These are phyloP conservation scores for Typhlomys cinereus DNA, from an alignment of 2,113 vertebrate genomes.

Conservation along the genomic window DNA sequence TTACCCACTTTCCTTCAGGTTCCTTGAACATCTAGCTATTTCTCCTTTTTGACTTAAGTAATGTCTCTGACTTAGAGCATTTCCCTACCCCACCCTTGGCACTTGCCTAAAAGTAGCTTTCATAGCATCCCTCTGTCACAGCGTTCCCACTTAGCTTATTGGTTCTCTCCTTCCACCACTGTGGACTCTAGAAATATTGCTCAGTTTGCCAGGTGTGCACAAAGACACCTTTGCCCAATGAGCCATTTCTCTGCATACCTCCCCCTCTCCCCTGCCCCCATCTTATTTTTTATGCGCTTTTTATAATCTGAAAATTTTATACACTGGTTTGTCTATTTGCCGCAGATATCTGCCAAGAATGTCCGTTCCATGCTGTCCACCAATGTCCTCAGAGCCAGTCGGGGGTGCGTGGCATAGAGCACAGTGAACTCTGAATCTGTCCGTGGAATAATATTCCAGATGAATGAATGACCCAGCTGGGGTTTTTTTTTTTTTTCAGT, in stretches of 20 bases:
- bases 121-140: neutral
- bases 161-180: no score
- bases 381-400: neutral
- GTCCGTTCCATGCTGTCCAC: neutral
- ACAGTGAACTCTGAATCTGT: conserved; percentile 9
- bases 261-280: no score
- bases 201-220: no score
- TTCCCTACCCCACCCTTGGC: neutral
- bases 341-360: neutral
- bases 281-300: neutral
- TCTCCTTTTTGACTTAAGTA: neutral
- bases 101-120: neutral
- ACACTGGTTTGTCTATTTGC: neutral
- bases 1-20: neutral
- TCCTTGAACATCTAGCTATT: neutral
- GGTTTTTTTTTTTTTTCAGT: neutral
- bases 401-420: neutral
- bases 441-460: neutral
- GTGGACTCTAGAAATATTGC: no score
- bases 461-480: neutral
- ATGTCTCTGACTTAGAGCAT: neutral
- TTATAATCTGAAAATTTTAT: neutral
- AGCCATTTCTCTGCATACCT: no score
- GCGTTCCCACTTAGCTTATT: no score
- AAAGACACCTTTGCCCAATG: no score